Base-by-base conservation (phyloP, 2,797 vertebrate genomes). In the Leucoraja ocellata region DNA sequence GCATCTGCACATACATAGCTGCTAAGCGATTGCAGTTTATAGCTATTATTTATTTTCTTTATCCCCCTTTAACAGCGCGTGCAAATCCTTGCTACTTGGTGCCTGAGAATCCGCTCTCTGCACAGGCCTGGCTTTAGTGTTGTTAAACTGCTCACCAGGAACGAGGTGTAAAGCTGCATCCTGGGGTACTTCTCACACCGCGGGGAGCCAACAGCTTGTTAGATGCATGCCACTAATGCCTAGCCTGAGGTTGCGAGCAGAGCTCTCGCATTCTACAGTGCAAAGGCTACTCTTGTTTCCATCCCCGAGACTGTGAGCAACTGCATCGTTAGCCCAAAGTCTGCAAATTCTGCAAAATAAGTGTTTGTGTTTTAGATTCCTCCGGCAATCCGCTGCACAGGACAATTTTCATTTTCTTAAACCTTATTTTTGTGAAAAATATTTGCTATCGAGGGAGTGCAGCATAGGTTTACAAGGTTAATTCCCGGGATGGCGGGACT, bases 41-140 rank as follows among this genome's bases (percentile, higher is more conserved):
- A 76, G n/a, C 13, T 71, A 21, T 18, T 73, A 54, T 76, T 92
- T 92, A 92, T 92, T 76, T 92, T 92, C 39, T 58, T 25, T 54
- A n/a, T 23, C 54, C 68, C 14, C 65, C n/a, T 36, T 88, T 36
- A 84, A 84, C 81, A 84, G 23, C 25, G 1, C 61, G 54, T 61
- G 54, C 25, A 61, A 84, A 84, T 13, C 10, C 84, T 65, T 88
- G 61, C 1, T 63, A 32, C 63, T 88, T 88, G 14, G 28, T 36
- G 84, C 39, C 36, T 92, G 71, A 58, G 71, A 76, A 92, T 21
- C n/a, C 0, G 9, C 0, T 9, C 63, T 68, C 36, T 88, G n/a
- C 16, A 18, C 68, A 21, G 77, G 11, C 7, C 84, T 23, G n/a
- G 84, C 58, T 65, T 68, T 10, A 32, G 25, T 2, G 81, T 25